These are phyloP conservation scores for Cosmopolites sordidus DNA, from an alignment of 2,888 invertebrate species.

Conservation along the genomic window DNA sequence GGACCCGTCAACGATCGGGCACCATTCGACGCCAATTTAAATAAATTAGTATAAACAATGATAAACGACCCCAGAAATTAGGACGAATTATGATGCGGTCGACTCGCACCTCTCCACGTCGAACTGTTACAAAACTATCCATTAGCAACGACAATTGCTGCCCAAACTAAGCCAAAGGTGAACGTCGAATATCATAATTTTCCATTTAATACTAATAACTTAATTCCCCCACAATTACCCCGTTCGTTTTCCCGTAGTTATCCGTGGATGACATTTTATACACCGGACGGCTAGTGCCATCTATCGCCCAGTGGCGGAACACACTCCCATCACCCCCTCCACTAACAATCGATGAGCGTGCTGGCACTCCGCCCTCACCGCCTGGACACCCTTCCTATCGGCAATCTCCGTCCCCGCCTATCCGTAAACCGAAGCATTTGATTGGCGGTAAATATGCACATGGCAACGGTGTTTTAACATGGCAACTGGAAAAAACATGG, in stretches of 20 bases:
- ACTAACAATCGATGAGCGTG: conserved; percentile 19
- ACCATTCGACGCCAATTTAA: neutral
- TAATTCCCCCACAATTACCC: conserved; percentile 14
- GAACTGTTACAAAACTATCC: neutral
- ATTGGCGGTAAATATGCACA: conserved; percentile 39
- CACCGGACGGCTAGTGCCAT: conserved; percentile 18
- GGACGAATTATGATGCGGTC: neutral
- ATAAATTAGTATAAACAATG: conserved; percentile 2
- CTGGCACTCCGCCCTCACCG: neutral
- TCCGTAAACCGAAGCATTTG: neutral
- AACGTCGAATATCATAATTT: conserved; percentile 18
- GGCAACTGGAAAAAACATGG: conserved; percentile 33
- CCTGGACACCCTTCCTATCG: neutral
- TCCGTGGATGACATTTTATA: neutral
- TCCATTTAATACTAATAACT: conserved; percentile 21
- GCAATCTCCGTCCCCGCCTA: neutral
- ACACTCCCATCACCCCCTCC: neutral
- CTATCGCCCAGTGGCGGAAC: conserved; percentile 14
- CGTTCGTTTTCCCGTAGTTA: conserved; percentile 2
- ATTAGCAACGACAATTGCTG: conserved; percentile 3
- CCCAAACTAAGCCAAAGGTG: conserved; percentile 9
- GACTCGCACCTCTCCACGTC: neutral
- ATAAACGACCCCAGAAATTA: neutral
- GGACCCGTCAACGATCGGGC: too few relatives aligned
- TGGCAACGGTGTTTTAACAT: conserved; percentile 43